phyloP scores from a whole-genome alignment of 92 coral and sea anemone genomes.

The Porites rus region DNA sequence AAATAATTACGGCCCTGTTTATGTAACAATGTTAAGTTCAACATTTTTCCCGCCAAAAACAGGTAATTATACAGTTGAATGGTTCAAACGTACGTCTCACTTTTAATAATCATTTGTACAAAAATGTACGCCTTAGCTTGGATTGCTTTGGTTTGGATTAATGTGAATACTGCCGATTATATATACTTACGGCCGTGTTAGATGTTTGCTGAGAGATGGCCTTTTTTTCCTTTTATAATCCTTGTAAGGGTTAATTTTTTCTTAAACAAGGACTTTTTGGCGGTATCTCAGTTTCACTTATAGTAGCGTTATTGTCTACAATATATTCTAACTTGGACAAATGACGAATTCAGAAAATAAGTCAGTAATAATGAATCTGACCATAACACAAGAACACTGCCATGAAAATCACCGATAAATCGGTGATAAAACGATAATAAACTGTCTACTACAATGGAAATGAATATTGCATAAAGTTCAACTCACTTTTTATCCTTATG shows the following conservation, averaged over 20 bases:
- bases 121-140: no score
- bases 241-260: background rate
- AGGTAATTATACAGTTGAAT: conserved; percentile 8
- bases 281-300: background rate
- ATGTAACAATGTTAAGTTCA: background rate
- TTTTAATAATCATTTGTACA: no score
- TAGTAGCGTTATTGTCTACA: background rate
- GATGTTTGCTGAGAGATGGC: background rate
- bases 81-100: background rate
- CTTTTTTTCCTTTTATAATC: background rate
- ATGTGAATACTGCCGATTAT: background rate
- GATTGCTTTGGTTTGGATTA: background rate
- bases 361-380: no score
- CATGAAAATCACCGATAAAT: background rate
- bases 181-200: background rate
- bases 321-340: background rate
- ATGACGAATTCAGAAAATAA: no score
- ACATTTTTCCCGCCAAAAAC: background rate
- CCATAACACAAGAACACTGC: no score
- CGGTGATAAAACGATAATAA: background rate
- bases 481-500: conserved; percentile 41
- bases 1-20: no score
- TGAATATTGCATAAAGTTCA: background rate
- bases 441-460: background rate
- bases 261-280: background rate